Evolutionary conservation across 2,113 vertebrate genomes (phyloP), one percentile per base, ranked within the genome.

Genomic region (Sinocyclocheilus grahami): DNA sequence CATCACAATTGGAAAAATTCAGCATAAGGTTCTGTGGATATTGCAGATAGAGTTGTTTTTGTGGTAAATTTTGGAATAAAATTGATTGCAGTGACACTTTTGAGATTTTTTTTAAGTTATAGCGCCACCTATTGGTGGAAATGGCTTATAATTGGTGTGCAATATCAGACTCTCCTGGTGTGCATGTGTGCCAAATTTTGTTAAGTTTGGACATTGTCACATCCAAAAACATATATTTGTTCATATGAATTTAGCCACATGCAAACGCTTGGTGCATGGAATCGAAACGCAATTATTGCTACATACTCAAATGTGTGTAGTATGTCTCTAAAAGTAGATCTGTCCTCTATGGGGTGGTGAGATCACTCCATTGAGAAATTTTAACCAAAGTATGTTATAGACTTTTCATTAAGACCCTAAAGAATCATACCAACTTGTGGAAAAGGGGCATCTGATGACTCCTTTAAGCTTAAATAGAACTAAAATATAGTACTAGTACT

Each of bases 341-440:
- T 78, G 75, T 55, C 9, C 14, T 30, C 13, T 30, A 91, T 89
- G 81, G 90, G 92, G 96, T 96, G 95, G 96, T 92, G 3, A 55
- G 75, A 55, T 55, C 48, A 89, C 96, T 96, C n/a, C n/a, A n/a
- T n/a, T n/a, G n/a, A n/a, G n/a, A n/a, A n/a, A n/a, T n/a, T n/a
- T n/a, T n/a, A n/a, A n/a, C n/a, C n/a, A n/a, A n/a, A n/a, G n/a
- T n/a, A n/a, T n/a, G n/a, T n/a, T n/a, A n/a, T 33, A 33, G 30
- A 33, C 30, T 33, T 33, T 33, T 33, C 30, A 30, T 33, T 33
- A 0, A 33, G 30, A 33, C 30, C 30, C 30, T 33, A 33, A 33
- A 33, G 30, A 3, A 33, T 33, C 30, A 33, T 33, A 33, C 30
- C 30, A 30, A 33, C 30, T 33, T 30, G 30, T 33, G 30, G 30